Evolutionary conservation across 1,140 invertebrate genomes (phyloP), one percentile per base, ranked within the genome.

Genomic region (Mesaphorura yosii): DNA sequence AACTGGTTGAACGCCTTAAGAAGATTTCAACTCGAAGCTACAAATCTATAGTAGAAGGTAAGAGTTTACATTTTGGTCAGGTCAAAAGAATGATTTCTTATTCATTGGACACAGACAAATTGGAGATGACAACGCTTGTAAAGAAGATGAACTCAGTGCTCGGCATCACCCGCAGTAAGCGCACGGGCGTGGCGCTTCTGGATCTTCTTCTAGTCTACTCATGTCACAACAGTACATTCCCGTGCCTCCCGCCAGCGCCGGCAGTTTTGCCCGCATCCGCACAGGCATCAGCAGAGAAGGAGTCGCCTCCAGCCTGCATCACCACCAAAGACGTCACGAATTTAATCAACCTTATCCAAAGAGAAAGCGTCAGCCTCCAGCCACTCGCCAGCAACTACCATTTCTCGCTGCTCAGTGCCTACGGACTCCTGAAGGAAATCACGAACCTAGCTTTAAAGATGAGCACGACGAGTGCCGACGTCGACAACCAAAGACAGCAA

Each of bases 201-300:
- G 89, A 94, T 67, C 82, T 84, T 1, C 66, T 92, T 14, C 68
- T 90, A 29, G 79, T 83, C 0, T 86, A 87, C 63, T 74, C 86
- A 3, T 95, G 90, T 66, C 89, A 93, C 63, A 78, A 81, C 20
- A 78, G 81, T 6, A 71, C 76, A 1, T 67, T 91, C 22, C 88
- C 88, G 0, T 93, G 88, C 55, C 54, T 59, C 26, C 53, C 31
- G 10, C n/a, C 31, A n/a, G n/a, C 10, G 10, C 56, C 7, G 55
- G 61, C 26, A 55, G 31, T 10, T 34, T 34, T 10, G 10, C 31
- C 31, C 10, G 31, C 10, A 34, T 34, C 31, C 31, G n/a, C 10
- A 34, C 31, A n/a, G n/a, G 22, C n/a, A 39, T 14, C 39, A 17
- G 19, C 34, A 17, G 17, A 20, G 29, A 46, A 48, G 44, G n/a